Evolutionary conservation across 2,888 invertebrate genomes (phyloP).

Genomic region (Tridacna crocea): DNA sequence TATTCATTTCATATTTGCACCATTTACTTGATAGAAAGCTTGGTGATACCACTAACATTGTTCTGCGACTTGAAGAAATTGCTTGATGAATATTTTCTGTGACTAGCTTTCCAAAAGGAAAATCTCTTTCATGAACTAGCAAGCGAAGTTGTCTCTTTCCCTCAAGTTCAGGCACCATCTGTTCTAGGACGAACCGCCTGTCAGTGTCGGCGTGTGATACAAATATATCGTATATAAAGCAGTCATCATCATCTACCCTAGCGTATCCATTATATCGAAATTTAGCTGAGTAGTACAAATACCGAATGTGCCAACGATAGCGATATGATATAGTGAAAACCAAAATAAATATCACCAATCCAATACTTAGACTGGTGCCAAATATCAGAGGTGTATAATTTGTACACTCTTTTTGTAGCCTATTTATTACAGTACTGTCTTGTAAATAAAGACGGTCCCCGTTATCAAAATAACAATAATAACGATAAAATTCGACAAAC

Average conservation of each 20-base stretch:
- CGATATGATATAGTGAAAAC: conserved; percentile 24
- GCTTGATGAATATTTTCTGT: conserved; percentile 54
- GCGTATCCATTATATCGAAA: conserved; percentile 29
- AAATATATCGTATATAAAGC: conserved; percentile 25
- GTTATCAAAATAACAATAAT: conserved; percentile 13
- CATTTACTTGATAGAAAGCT: conserved; percentile 50
- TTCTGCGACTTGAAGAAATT: conserved; percentile 43
- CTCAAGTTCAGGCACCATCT: conserved; percentile 44
- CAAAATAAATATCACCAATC: neutral
- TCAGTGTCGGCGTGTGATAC: conserved; percentile 55
- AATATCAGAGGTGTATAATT: neutral
- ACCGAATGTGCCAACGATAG: conserved; percentile 50
- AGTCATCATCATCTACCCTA: conserved; percentile 15
- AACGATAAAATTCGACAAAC: neutral
- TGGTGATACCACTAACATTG: conserved; percentile 43
- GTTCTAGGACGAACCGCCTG: conserved; percentile 25
- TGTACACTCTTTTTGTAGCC: conserved; percentile 1
- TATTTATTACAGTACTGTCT: neutral
- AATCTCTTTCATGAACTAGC: conserved; percentile 53
- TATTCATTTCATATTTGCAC: conserved; percentile 40
- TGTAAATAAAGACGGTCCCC: neutral
- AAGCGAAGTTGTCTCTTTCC: conserved; percentile 31
- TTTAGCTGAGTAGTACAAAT: conserved; percentile 52
- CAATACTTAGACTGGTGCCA: conserved; percentile 1
- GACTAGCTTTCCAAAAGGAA: conserved; percentile 40